phyloP scores from a whole-genome alignment of 1,140 invertebrate species.

The Drosophila tristis region DNA sequence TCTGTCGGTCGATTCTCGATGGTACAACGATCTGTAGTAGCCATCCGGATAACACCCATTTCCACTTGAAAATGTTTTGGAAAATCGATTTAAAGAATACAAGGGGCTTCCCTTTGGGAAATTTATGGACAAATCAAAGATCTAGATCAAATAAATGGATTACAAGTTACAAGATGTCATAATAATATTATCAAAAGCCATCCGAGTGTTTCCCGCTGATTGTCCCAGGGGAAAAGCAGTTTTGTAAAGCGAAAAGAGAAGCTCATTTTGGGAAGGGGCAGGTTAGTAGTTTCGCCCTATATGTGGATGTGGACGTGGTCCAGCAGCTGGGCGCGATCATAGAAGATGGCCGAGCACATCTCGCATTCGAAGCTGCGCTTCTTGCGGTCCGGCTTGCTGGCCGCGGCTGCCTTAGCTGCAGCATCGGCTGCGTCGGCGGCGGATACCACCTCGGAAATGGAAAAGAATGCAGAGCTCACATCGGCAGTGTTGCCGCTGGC shows the following conservation, averaged over 20 bases:
- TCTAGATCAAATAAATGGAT: slow-evolving; percentile 1
- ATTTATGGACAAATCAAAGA: not conserved
- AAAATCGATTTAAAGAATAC: slow-evolving; percentile 55
- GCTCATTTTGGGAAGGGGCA: not conserved
- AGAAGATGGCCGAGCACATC: slow-evolving; percentile 91
- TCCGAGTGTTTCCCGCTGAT: too few species aligned
- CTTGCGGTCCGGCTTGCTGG: slow-evolving; percentile 51
- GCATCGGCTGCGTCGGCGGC: slow-evolving; percentile 71
- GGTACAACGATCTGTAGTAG: slow-evolving; percentile 45
- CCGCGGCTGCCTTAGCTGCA: slow-evolving; percentile 61
- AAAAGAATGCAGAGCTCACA: slow-evolving; percentile 72
- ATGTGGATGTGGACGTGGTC: slow-evolving; percentile 92
- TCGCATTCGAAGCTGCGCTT: slow-evolving; percentile 87
- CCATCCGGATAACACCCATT: slow-evolving; percentile 6
- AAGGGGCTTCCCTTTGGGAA: slow-evolving; percentile 40
- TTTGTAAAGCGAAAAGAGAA: not conserved
- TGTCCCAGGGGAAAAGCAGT: slow-evolving; percentile 12
- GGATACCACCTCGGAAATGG: slow-evolving; percentile 75
- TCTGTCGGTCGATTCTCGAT: slow-evolving; percentile 40
- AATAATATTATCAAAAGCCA: too few species aligned
- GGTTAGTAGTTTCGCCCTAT: slow-evolving; percentile 84
- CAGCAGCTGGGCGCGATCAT: slow-evolving; percentile 89
- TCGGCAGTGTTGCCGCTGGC: slow-evolving; percentile 53
- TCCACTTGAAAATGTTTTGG: slow-evolving; percentile 30
- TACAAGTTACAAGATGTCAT: not conserved